phyloP scores from a whole-genome alignment of 2,113 vertebrate species.

The Irena cyanogastra region DNA sequence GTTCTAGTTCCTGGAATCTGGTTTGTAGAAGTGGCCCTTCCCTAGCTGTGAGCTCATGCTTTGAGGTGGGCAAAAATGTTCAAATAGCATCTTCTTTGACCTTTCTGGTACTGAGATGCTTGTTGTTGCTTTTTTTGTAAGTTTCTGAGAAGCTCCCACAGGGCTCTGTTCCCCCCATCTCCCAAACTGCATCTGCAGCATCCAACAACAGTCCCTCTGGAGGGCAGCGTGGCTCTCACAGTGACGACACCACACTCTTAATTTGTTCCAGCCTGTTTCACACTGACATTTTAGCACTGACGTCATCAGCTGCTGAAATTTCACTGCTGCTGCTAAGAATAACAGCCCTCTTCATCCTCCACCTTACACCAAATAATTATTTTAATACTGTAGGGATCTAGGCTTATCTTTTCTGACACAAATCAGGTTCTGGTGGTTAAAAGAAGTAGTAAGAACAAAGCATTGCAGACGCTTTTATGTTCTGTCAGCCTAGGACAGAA shows the following conservation, averaged over 20 bases:
- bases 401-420: slow-evolving; percentile 41
- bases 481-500: not conserved
- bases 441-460: slow-evolving; percentile 21
- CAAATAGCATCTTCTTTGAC: slow-evolving; percentile 15
- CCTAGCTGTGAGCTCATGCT: not conserved
- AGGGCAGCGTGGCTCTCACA: slow-evolving; percentile 36
- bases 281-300: slow-evolving; percentile 67
- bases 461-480: not conserved
- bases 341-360: slow-evolving; percentile 45
- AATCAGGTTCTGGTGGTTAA: slow-evolving; percentile 12
- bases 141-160: slow-evolving; percentile 8
- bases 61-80: not conserved
- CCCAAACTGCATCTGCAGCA: slow-evolving; percentile 18
- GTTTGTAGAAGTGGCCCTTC: not conserved
- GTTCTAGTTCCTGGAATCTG: slow-evolving; percentile 13
- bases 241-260: slow-evolving; percentile 49
- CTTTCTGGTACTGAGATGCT: not conserved
- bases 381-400: slow-evolving; percentile 28
- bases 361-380: slow-evolving; percentile 41
- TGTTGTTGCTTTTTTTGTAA: not conserved
- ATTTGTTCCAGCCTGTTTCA: slow-evolving; percentile 70
- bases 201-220: slow-evolving; percentile 19
- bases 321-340: slow-evolving; percentile 69
- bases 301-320: slow-evolving; percentile 65
- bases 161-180: not conserved